Percentiles rank a stretch among this genome's conserved stretches.
phyloP scores from a whole-genome alignment of 1,140 invertebrate genomes.

The Spodoptera frugiperda region DNA sequence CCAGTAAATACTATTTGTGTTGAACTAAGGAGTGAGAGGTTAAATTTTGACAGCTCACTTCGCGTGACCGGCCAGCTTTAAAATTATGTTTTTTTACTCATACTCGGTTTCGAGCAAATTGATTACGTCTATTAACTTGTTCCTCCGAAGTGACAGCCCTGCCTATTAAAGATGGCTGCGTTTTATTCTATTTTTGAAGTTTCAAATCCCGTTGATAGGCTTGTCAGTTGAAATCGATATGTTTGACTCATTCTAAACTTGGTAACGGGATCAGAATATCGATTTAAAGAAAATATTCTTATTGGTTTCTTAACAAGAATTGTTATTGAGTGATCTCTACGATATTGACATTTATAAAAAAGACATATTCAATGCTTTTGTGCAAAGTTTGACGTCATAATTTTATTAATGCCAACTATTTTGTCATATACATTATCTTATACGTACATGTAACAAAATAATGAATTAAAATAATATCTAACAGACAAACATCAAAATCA shows the following conservation, averaged over 20 bases:
- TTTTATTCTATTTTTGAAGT: conserved; percentile 46
- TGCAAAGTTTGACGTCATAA: too few relatives aligned
- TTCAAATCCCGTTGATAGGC: conserved; percentile 15
- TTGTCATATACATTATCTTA: too few relatives aligned
- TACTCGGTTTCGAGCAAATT: conserved; percentile 71
- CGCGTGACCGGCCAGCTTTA: conserved; percentile 72
- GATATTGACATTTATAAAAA: too few relatives aligned
- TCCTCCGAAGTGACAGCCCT: conserved; percentile 67
- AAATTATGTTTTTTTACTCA: conserved; percentile 62
- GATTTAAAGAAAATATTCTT: too few relatives aligned
- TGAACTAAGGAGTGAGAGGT: conserved; percentile 67
- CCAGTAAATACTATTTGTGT: conserved; percentile 44
- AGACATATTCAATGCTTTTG: too few relatives aligned
- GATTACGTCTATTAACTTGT: conserved; percentile 78
- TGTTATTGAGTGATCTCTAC: too few relatives aligned
- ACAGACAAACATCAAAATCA: too few relatives aligned
- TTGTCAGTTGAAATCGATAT: conserved; percentile 35
- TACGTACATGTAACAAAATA: too few relatives aligned
- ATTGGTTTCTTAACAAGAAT: too few relatives aligned
- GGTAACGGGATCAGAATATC: not conserved
- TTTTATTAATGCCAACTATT: too few relatives aligned
- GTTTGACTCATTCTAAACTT: not conserved
- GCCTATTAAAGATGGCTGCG: conserved; percentile 60
- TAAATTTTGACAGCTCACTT: conserved; percentile 67
- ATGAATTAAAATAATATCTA: too few relatives aligned